Conservation (phyloP, 2,797 vertebrate species). For the Platalea minor region DNA sequence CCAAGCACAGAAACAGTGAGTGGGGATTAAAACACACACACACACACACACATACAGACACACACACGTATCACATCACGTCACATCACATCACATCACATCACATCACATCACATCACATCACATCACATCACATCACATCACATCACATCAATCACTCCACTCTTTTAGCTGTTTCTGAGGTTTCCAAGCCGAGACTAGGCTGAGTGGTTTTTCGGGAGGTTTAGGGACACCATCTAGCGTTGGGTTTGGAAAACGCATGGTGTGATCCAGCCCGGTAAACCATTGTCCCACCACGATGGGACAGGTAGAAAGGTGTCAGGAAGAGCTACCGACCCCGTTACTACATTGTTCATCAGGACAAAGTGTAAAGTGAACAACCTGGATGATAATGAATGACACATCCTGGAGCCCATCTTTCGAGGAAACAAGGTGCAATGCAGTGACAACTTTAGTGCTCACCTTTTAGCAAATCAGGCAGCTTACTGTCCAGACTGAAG, state of each 20-base stretch:
- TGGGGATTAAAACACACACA: neutral
- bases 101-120: neutral
- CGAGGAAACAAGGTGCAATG: neutral
- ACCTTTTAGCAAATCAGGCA: neutral
- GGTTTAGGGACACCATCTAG: slow-evolving; percentile 59
- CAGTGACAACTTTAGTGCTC: neutral
- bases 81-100: neutral
- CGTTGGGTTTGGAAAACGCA: neutral
- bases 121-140: neutral
- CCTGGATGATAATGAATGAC: neutral
- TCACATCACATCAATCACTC: neutral
- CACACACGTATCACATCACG: neutral
- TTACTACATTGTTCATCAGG: accelerated
- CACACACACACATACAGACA: neutral
- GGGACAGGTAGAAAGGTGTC: neutral
- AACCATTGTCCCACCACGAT: accelerated
- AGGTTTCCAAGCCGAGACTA: neutral
- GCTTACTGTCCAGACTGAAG: neutral
- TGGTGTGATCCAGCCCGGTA: accelerated
- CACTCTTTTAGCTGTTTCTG: neutral
- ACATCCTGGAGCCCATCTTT: neutral
- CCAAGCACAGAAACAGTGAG: neutral
- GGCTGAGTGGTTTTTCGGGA: neutral
- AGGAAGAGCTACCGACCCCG: accelerated
- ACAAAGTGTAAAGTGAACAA: neutral